Conservation (phyloP, 1,140 invertebrate species). For the Probaryconus sp. region DNA sequence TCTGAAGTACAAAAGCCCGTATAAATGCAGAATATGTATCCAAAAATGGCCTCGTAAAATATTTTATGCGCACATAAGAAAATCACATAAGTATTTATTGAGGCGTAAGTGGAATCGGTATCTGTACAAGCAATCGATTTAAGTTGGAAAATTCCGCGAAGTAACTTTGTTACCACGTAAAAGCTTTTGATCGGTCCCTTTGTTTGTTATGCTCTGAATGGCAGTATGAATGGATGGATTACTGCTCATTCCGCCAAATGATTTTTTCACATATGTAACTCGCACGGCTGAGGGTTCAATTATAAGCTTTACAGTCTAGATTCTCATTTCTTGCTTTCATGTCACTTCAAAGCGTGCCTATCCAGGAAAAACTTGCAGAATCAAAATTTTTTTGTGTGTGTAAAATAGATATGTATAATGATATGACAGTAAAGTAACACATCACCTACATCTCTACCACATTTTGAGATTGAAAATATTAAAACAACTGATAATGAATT, state of each 20-base stretch:
- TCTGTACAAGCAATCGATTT: constrained; percentile 38
- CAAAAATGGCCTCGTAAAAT: constrained; percentile 26
- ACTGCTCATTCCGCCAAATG: constrained; percentile 43
- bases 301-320: constrained; percentile 57
- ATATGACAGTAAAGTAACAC: not conserved
- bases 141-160: constrained; percentile 51
- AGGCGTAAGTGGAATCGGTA: constrained; percentile 40
- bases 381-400: too few relatives aligned
- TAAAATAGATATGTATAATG: constrained; percentile 6
- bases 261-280: constrained; percentile 42
- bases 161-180: constrained; percentile 62
- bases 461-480: too few relatives aligned
- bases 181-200: constrained; percentile 68
- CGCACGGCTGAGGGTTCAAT: constrained; percentile 52
- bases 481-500: too few relatives aligned
- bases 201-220: constrained; percentile 67
- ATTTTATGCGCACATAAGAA: constrained; percentile 36
- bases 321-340: constrained; percentile 36
- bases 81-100: constrained; percentile 47
- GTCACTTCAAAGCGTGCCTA: constrained; percentile 16
- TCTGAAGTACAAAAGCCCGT: constrained; percentile 25
- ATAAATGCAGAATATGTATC: constrained; percentile 29
- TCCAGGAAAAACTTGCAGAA: constrained; percentile 7
- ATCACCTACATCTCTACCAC: too few relatives aligned
- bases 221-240: constrained; percentile 66